These are phyloP conservation scores for Anguilla anguilla DNA, from an alignment of 2,797 vertebrate genomes.

Conservation along the genomic window DNA sequence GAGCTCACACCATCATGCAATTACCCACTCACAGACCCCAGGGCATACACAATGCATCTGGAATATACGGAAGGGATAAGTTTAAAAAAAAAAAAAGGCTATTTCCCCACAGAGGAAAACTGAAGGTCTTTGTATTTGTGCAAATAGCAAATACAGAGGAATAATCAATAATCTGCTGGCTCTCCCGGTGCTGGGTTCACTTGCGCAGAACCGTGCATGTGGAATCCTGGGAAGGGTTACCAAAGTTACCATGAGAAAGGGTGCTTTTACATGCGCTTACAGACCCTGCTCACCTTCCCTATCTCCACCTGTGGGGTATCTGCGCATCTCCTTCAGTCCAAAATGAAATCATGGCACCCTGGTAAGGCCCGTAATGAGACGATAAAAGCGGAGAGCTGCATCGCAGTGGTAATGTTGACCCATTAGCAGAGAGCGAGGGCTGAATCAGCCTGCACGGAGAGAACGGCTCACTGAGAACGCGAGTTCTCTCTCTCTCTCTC, in stretches of 20 bases:
- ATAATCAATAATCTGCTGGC: not conserved
- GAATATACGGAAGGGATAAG: not conserved
- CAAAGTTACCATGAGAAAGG: not conserved
- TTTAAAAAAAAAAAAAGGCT: not conserved
- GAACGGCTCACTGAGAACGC: too few species aligned
- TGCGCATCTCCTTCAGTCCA: not conserved
- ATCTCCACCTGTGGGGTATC: not conserved
- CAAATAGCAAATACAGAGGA: not conserved
- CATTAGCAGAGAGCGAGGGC: too few species aligned
- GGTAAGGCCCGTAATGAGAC: not conserved
- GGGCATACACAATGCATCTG: not conserved
- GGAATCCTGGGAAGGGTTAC: not conserved
- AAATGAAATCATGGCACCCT: not conserved
- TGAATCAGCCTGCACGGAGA: too few species aligned
- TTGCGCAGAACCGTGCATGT: not conserved
- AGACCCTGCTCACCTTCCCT: not conserved
- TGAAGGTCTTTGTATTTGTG: not conserved
- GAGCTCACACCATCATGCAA: not conserved
- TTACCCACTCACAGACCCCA: not conserved
- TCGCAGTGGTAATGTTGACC: too few species aligned
- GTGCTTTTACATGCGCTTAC: not conserved
- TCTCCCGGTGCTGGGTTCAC: not conserved
- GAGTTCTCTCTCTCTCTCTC: too few species aligned
- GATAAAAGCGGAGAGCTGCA: too few species aligned
- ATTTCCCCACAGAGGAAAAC: not conserved